Base-by-base conservation (phyloP, 2,888 invertebrate genomes). In the Watsonalla cultraria region DNA sequence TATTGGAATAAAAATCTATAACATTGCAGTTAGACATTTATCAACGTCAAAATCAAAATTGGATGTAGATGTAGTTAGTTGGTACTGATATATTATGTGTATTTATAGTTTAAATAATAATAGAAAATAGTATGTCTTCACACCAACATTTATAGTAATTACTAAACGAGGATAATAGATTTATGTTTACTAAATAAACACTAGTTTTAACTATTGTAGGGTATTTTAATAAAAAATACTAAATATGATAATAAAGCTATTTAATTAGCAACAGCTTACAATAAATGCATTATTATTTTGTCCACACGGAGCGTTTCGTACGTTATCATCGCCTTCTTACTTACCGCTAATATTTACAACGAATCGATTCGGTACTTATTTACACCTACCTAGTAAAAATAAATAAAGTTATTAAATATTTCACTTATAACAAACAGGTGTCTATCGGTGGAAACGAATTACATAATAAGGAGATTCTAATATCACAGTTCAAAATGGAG, bases 401-500 rank as follows among this genome's bases (percentile, higher is more conserved):
- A 88, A 86, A 86, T 87, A 86, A 78, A 65, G 70, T 75, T 24
- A 24, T 24, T 74, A 78, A 79, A 79, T 75, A 77, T 61, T 72
- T 66, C 56, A 65, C 67, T 61, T 55, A 62, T 64, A 64, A 71
- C 61, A 60, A 61, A 63, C 64, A 60, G 71, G 66, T 68, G 70
- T 67, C 69, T 62, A 64, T 86, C 87, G 88, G 88, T 87, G 88
- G 86, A 85, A 73, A 76, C 8, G 72, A 75, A 73, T 62, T 75
- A 78, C 71, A 75, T 49, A 11, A 49, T 42, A 57, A 54, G 55
- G 54, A 57, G 64, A 64, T 59, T 66, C 80, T 84, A 86, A 84
- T 90, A 90, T 87, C 82, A 82, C 90, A 90, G 89, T 77, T 88
- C 69, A 89, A 68, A 90, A 85, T 66, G 85, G 80, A 80, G 90